phyloP scores from a whole-genome alignment of 2,113 vertebrate species.

The Ceyx cyanopectus region DNA sequence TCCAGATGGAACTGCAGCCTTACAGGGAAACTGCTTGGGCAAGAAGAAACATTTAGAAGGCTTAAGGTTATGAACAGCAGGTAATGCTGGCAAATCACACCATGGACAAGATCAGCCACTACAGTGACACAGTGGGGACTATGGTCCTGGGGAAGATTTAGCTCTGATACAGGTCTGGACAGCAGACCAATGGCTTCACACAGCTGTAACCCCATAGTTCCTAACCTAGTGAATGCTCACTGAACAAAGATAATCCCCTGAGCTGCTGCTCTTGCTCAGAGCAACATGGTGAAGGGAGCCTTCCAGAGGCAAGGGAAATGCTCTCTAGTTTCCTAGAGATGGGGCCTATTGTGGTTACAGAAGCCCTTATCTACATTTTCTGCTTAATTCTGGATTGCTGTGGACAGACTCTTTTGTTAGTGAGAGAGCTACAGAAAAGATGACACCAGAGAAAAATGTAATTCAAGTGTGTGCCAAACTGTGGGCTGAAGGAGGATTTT shows the following conservation, averaged over 20 bases:
- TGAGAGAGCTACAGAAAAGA: not conserved
- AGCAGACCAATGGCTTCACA: not conserved
- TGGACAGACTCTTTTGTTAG: not conserved
- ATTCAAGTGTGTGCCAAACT: not conserved
- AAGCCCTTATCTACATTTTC: not conserved
- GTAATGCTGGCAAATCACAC: not conserved
- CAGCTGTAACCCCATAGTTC: not conserved
- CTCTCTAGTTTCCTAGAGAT: not conserved
- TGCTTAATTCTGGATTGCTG: not conserved
- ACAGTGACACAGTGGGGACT: rapidly evolving
- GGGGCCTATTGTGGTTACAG: not conserved
- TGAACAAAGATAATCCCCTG: not conserved
- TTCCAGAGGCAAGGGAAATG: not conserved
- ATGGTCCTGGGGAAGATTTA: not conserved
- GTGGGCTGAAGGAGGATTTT: not conserved
- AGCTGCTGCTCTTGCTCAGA: not conserved
- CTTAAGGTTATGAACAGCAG: not conserved
- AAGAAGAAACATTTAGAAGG: not conserved
- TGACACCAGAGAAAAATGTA: not conserved
- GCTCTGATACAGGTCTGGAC: not conserved
- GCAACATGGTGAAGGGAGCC: not conserved
- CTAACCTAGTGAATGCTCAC: not conserved
- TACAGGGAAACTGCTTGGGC: not conserved
- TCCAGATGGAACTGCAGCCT: not conserved
- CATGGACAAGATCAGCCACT: not conserved